Base-by-base conservation (phyloP, 2,888 invertebrate genomes). In the Eulithis testata region DNA sequence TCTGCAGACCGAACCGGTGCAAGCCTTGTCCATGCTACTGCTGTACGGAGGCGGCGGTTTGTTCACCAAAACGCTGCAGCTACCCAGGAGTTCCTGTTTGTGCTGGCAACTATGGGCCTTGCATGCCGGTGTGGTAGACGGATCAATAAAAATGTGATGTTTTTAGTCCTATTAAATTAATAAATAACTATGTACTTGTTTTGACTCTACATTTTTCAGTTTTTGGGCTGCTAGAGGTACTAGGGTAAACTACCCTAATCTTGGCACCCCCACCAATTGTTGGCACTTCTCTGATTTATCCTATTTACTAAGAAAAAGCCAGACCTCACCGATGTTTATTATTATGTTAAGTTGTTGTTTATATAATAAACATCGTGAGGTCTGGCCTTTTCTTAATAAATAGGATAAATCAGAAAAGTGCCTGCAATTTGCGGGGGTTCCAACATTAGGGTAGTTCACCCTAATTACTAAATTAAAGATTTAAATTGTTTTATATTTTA, bases 11-110 rank as follows among this genome's bases (percentile, higher is more conserved):
- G 1, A 90, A 90, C 73, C 85, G 94, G 70, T 94, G 93, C 78
- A 94, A 92, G 81, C 93, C 94, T 2, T 94, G 94, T 73, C 90
- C 94, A 6, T 93, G 94, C 77, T 94, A 94, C 83, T 92, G 93
- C 81, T 93, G 91, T 72, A 87, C 87, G 0, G 89, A 89, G 65
- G 88, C 91, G 0, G 88, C 79, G 0, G 71, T 88, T 0, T 90
- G 90, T 68, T 78, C 77, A 1, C 87, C 89, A 4, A 90, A 91
- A 64, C 84, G 90, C 3, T 91, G 91, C 80, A 90, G 91, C 66
- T 91, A 86, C 71, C 89, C 92, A 6, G 91, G 91, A 14, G 87
- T 86, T 0, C 90, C 92, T 0, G 83, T 90, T 11, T 91, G 91
- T 63, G 74, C 80, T 5, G 81, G 87, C 4, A 79, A 73, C 69